Base-by-base conservation (phyloP, 2,888 invertebrate genomes). In the Ctena decussata region DNA sequence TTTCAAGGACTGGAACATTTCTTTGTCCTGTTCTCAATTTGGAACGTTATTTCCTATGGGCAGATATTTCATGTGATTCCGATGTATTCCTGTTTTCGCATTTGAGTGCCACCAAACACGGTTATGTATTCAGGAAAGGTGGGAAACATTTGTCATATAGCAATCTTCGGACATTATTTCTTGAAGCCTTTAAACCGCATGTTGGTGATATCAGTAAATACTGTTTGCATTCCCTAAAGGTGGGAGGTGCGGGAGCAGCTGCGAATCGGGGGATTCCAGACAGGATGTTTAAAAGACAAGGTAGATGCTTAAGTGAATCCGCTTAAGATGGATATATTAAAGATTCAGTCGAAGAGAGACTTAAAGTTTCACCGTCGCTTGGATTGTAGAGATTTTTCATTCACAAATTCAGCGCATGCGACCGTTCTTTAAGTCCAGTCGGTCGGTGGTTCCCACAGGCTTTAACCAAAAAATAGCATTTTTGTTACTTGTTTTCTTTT, bases 321-420 rank as follows among this genome's bases (percentile, higher is more conserved):
- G 84, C 83, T 18, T 80, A 86, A 32, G 83, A 86, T 46, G 86
- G 85, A 0, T 82, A 85, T 72, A 44, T 85, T 15, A 82, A 80
- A 65, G 79, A 79, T 65, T 72, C 73, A 21, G 21, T 84, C 18
- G 39, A 69, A 11, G 60, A 77, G 30, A 80, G 71, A 71, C 35
- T 84, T 11, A 49, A n/a, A 24, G 79, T 84, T 21, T 78, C 80
- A 6, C n/a, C 32, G 11, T 24, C 39, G 27, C 53, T 82, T 24
- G 82, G 82, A 21, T 44, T 82, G n/a, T 82, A 71, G 65, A 46
- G 6, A 69, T 21, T 27, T 69, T 21, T 53, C 5, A 5, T n/a
- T n/a, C n/a, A n/a, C n/a, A n/a, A n/a, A n/a, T n/a, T n/a, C n/a
- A n/a, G n/a, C 53, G 8, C 53, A 53, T n/a, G 8, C 3, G 60